Percentiles rank a stretch among this genome's conserved stretches.
These are phyloP conservation scores for Hymenopus coronatus DNA, from an alignment of 2,888 invertebrate species.

Conservation along the genomic window DNA sequence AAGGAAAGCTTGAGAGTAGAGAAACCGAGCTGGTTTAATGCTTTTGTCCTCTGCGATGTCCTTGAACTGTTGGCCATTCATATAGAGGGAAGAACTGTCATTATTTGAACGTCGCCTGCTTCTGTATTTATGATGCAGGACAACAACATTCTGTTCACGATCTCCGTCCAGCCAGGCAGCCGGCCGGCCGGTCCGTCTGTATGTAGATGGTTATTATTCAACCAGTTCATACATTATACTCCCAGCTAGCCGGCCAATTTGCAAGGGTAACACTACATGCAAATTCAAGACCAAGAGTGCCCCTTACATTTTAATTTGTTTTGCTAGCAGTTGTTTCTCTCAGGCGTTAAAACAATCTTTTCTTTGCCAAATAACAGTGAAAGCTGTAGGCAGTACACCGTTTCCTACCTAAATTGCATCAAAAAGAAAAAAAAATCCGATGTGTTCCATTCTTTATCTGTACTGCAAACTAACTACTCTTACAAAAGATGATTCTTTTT, in stretches of 20 bases:
- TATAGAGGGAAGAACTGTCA: background rate
- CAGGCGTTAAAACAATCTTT: background rate
- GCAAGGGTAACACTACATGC: constrained; percentile 13
- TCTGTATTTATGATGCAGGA: constrained; percentile 5
- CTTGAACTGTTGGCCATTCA: background rate
- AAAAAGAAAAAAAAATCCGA: too few species aligned
- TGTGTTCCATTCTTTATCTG: too few species aligned
- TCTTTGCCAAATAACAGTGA: background rate
- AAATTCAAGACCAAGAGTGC: background rate
- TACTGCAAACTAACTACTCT: too few species aligned
- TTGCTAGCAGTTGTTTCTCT: background rate
- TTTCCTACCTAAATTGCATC: too few species aligned
- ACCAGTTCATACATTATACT: constrained; percentile 3
- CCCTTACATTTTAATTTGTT: background rate
- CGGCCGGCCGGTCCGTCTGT: background rate
- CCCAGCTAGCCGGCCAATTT: background rate
- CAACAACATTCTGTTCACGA: constrained; percentile 16
- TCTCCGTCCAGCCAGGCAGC: background rate
- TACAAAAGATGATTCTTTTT: too few species aligned
- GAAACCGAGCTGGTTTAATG: background rate
- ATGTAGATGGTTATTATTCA: background rate
- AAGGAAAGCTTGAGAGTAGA: too few species aligned
- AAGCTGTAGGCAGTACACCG: too few species aligned
- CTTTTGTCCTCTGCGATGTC: background rate
- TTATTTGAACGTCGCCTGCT: background rate